phyloP scores from a whole-genome alignment of 2,113 vertebrate genomes.

The Limanda limanda region DNA sequence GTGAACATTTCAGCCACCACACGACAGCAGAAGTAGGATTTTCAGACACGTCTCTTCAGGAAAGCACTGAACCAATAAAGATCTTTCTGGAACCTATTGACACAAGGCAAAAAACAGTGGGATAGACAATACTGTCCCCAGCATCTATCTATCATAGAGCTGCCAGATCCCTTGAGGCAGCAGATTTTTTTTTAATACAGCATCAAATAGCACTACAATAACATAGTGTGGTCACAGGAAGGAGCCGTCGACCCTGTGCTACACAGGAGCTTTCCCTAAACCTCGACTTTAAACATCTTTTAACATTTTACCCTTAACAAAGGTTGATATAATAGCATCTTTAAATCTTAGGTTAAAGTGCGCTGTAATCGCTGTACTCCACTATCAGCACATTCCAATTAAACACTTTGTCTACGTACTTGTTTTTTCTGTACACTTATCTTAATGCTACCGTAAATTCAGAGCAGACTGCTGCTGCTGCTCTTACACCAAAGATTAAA shows the following conservation, averaged over 20 bases:
- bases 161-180: conserved; percentile 34
- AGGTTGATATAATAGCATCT: conserved; percentile 32
- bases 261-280: conserved; percentile 64
- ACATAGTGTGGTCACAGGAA: conserved; percentile 66
- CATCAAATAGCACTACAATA: conserved; percentile 69
- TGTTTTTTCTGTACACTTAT: conserved; percentile 68
- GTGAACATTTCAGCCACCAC: not conserved
- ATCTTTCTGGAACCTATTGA: conserved; percentile 20
- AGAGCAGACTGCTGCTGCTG: conserved; percentile 74
- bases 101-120: conserved; percentile 19
- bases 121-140: conserved; percentile 39
- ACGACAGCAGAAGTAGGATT: not conserved
- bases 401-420: conserved; percentile 41
- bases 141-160: conserved; percentile 35
- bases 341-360: conserved; percentile 52
- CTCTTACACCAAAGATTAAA: conserved; percentile 74
- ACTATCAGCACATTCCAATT: conserved; percentile 37
- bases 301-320: conserved; percentile 39
- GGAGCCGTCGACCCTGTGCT: conserved; percentile 63
- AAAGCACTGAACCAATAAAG: conserved; percentile 1
- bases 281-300: conserved; percentile 29
- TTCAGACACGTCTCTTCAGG: conserved; percentile 17
- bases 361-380: not conserved
- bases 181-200: conserved; percentile 51
- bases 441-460: conserved; percentile 78